Evolutionary conservation across 2,888 invertebrate species (phyloP).

Genomic region (Drosophila trichaetosa): DNA sequence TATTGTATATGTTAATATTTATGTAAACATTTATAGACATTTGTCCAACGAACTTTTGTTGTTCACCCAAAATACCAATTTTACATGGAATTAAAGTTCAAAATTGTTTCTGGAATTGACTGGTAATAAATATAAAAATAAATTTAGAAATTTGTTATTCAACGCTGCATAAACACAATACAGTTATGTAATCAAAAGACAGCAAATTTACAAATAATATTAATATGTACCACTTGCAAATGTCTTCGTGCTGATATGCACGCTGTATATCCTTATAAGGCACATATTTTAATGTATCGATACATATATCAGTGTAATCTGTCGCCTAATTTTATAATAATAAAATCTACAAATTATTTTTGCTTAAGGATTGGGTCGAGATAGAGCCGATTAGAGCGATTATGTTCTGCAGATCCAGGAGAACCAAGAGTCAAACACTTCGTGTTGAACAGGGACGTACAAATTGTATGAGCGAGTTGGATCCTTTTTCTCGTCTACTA

Average conservation of each 20-base stretch:
- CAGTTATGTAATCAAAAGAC: slow-evolving; percentile 36
- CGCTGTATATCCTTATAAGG: slow-evolving; percentile 42
- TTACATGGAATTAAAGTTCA: slow-evolving; percentile 18
- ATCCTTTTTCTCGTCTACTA: background rate
- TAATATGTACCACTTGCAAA: slow-evolving; percentile 45
- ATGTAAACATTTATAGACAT: slow-evolving; percentile 51
- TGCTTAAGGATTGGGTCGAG: background rate
- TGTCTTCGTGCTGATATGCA: slow-evolving; percentile 53
- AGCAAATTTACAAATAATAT: slow-evolving; percentile 36
- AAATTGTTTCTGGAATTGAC: slow-evolving; percentile 25
- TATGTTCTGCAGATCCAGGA: too few relatives aligned
- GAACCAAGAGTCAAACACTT: too few relatives aligned
- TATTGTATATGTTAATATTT: slow-evolving; percentile 28
- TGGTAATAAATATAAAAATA: slow-evolving; percentile 18
- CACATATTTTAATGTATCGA: slow-evolving; percentile 41
- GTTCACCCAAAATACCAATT: slow-evolving; percentile 16
- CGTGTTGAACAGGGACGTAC: too few relatives aligned
- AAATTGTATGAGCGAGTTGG: background rate
- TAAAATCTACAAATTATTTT: slow-evolving; percentile 43
- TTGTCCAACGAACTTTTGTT: slow-evolving; percentile 18
- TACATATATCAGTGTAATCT: slow-evolving; percentile 46
- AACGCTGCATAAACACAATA: slow-evolving; percentile 27
- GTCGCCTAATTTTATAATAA: slow-evolving; percentile 56
- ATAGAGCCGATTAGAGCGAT: background rate
- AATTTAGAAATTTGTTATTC: slow-evolving; percentile 27